Percentiles rank a stretch among this genome's conserved stretches.
phyloP scores from a whole-genome alignment of 2,797 vertebrate genomes.

The Darevskia nairensis region DNA sequence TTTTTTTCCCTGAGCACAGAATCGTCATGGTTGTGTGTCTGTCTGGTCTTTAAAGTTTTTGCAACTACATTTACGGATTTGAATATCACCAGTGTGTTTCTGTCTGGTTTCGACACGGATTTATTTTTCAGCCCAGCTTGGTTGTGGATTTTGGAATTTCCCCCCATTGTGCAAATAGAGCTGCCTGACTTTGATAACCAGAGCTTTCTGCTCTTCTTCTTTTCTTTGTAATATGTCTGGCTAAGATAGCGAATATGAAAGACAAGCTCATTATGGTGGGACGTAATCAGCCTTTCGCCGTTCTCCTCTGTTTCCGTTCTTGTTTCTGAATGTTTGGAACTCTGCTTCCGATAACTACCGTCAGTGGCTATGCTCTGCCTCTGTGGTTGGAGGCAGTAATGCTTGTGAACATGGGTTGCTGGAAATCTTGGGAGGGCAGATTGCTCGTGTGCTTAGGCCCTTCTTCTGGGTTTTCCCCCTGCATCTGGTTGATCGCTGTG shows the following conservation, averaged over 20 bases:
- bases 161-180: neutral
- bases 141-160: neutral
- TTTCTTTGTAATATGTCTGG: neutral
- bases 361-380: no score
- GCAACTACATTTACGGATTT: neutral
- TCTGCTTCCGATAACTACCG: neutral
- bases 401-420: no score
- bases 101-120: neutral
- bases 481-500: no score
- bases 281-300: neutral
- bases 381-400: no score
- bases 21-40: neutral
- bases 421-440: no score
- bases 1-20: neutral
- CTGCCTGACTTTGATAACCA: neutral
- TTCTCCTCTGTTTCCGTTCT: neutral
- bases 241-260: slow-evolving; percentile 10
- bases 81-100: slow-evolving; percentile 4
- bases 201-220: neutral
- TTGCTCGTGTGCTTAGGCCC: no score
- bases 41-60: slow-evolving; percentile 1
- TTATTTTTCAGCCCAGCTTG: neutral
- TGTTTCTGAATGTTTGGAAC: neutral
- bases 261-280: neutral
- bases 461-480: no score